Base-by-base conservation (phyloP, 2,113 vertebrate species). In the rabbit (Oryctolagus cuniculus) region DNA sequence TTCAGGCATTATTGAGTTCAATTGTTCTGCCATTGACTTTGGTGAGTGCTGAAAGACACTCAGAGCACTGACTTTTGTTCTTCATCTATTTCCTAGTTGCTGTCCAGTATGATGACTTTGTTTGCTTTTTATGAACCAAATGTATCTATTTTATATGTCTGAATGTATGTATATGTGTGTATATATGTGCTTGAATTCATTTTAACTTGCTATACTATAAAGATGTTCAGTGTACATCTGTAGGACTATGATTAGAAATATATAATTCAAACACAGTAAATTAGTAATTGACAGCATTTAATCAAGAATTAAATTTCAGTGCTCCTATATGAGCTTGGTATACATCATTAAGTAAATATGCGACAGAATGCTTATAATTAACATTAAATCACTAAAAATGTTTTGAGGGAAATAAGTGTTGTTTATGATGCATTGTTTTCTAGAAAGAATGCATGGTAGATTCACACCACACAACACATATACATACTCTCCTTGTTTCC, bases 211-310 rank as follows among this genome's bases (percentile, higher is more conserved):
- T 17, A 55, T 1, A 91, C 67, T 27, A 2, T 34, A 69, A 44
- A 53, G 17, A 58, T 78, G 38, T 5, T 79, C 72, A 64, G 25
- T 49, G 49, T 64, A 44, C n/a, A 72, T 87, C 79, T 93, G 9
- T 79, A 86, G 34, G 31, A 83, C 17, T 64, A 15, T 91, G 77
- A 91, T 94, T 92, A 82, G 22, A 25, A 69, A 89, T 89, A 88
- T 31, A 80, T 10, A 87, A 66, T 80, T 88, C 9, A 69, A 38
- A 75, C 29, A 2, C 84, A n/a, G 53, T 22, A 81, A 72, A 80
- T 89, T 86, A 93, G 17, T 25, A 51, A 80, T 67, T 86, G 27
- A 93, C 66, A 7, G 8, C 9, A 29, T 7, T 92, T 95, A 66
- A 83, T 83, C 15, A 89, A 49, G 21, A 58, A 90, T 80, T 75